A percentile compares a stretch with the other conserved stretches of the same genome.
Conservation (phyloP, 64 coral and sea anemone species). For the Dendronephthya gigantea region DNA sequence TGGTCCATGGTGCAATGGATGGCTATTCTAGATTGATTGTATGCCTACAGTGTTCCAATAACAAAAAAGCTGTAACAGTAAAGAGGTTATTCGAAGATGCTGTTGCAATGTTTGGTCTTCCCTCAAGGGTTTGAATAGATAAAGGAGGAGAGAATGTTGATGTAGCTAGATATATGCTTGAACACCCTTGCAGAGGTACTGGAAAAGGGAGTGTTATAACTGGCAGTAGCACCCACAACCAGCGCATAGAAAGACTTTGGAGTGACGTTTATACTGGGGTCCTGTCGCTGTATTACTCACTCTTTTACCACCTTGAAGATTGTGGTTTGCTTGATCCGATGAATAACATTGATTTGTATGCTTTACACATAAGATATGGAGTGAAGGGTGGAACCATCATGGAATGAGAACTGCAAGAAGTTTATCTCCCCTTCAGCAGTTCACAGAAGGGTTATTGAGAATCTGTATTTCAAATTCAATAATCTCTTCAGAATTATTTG, state of each 20-base stretch:
- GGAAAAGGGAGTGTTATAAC: conserved; percentile 11
- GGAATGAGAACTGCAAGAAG: conserved; percentile 3
- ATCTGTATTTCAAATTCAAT: not conserved
- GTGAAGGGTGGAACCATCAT: conserved; percentile 4
- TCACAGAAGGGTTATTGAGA: not conserved
- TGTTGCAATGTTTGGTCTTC: conserved; percentile 17
- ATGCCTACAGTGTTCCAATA: too few species aligned
- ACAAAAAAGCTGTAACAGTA: too few species aligned
- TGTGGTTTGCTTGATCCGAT: conserved; percentile 31
- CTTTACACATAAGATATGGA: conserved; percentile 14
- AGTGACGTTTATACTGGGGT: conserved; percentile 32
- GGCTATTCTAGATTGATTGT: too few species aligned
- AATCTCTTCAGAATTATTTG: not conserved
- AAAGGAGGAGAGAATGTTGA: conserved; percentile 30
- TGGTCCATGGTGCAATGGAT: too few species aligned
- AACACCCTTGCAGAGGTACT: not conserved
- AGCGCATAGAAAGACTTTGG: conserved; percentile 10
- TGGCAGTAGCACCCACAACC: conserved; percentile 27
- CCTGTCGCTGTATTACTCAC: conserved; percentile 17
- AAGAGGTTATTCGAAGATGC: not conserved
- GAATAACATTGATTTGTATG: conserved; percentile 19
- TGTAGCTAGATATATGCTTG: conserved; percentile 20
- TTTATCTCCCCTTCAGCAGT: not conserved
- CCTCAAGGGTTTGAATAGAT: conserved; percentile 23
- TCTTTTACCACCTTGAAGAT: conserved; percentile 38